phyloP scores from a whole-genome alignment of 2,797 vertebrate genomes.

The Bradypus variegatus region DNA sequence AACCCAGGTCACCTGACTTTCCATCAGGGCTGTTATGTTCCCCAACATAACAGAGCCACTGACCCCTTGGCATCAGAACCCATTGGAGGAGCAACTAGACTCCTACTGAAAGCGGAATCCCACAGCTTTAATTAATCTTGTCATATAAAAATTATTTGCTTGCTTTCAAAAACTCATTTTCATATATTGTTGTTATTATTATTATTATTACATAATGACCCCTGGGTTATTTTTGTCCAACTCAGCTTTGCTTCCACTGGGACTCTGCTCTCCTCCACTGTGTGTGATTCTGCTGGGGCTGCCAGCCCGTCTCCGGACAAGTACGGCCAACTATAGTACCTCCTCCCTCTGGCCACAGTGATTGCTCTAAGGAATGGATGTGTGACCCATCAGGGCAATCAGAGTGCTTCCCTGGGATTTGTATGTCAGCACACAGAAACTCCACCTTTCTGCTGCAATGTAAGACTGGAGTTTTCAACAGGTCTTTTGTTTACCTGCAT shows the following conservation, averaged over 20 bases:
- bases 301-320: neutral
- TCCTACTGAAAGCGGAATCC: neutral
- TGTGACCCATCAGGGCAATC: conserved; percentile 31
- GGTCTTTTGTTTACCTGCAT: neutral
- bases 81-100: neutral
- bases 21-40: neutral
- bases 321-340: neutral
- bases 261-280: neutral
- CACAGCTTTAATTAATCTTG: neutral
- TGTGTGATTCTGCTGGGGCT: neutral
- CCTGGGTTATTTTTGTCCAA: neutral
- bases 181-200: neutral
- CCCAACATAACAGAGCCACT: neutral
- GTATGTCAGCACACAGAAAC: neutral
- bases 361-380: neutral
- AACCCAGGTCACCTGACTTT: neutral
- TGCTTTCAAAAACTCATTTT: conserved; percentile 9
- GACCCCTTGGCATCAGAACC: neutral
- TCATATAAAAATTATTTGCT: neutral
- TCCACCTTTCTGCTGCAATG: neutral
- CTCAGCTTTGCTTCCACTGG: neutral
- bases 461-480: neutral
- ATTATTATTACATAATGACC: neutral
- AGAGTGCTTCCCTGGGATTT: conserved; percentile 8
- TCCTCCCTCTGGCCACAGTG: conserved; percentile 5